Evolutionary conservation across 2,797 vertebrate genomes (phyloP), one percentile per base, ranked within the genome.

Genomic region (Paedocypris micromegethes): DNA sequence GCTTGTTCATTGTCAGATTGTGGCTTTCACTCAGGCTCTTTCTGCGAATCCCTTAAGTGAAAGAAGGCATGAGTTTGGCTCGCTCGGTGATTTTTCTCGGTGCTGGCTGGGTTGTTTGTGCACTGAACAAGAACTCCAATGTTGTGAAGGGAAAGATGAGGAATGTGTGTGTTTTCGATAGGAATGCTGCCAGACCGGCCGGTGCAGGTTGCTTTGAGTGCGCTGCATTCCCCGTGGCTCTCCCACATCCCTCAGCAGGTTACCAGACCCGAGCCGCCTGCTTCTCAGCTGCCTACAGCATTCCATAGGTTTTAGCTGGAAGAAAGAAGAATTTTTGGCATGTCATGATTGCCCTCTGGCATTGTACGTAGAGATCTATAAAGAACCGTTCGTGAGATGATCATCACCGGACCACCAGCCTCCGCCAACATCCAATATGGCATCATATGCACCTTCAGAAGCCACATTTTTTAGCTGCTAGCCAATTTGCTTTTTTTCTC

Each of bases 101-200:
- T 59, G 40, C 23, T 38, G 4, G 46, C 63, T 57, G 70, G 65
- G 3, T 7, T n/a, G 5, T 5, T 46, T 42, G 43, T 8, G 38
- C 41, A 51, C 0, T 6, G 42, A 55, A 59, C 7, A 37, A 2
- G 42, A 9, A n/a, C 4, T 7, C 44, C 2, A 46, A 52, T 54
- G 58, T 67, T 49, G 54, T 58, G 61, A 56, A 23, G 40, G 53
- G 70, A 67, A 42, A 58, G 53, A 66, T 63, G 23, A 5, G 53
- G 72, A 80, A 75, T 74, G 68, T 55, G 62, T 73, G 59, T 60
- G 68, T 70, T 70, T 64, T 61, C 53, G 37, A 72, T 43, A 74
- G 63, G 58, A 74, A 83, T 83, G 80, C 68, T 23, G 78, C 67
- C 66, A 49, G 75, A 81, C 79, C 46, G 8, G 80, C 58, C 57